Evolutionary conservation across 1,140 invertebrate genomes (phyloP).

Genomic region (Drosophila takahashii): DNA sequence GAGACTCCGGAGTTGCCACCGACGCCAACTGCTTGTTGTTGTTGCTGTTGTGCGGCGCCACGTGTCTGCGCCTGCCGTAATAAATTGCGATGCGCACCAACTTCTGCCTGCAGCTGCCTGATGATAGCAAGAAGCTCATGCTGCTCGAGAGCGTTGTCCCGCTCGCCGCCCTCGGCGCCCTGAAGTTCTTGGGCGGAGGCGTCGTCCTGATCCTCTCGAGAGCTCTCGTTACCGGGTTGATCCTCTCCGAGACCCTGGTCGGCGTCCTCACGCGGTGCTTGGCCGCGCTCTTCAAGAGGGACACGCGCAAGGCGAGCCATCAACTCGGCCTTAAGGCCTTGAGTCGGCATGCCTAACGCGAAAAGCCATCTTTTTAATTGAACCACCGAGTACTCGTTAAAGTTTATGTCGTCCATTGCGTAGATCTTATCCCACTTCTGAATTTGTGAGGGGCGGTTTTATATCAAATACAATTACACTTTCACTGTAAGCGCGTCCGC

Average conservation of each 20-base stretch:
- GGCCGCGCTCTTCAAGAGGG: not conserved
- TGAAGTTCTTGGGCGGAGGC: not conserved
- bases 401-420: too few relatives aligned
- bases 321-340: not conserved
- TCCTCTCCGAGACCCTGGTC: not conserved
- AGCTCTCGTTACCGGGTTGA: too few relatives aligned
- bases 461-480: too few relatives aligned
- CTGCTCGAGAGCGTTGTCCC: not conserved
- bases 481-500: too few relatives aligned
- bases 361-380: too few relatives aligned
- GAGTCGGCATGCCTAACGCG: not conserved
- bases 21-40: not conserved
- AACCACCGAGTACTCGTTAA: too few relatives aligned
- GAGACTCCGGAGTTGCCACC: not conserved
- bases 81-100: not conserved
- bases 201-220: not conserved
- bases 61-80: not conserved
- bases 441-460: too few relatives aligned
- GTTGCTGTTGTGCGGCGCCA: not conserved
- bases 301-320: not conserved
- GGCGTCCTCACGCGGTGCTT: not conserved
- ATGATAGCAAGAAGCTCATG: conserved; percentile 1
- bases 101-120: not conserved
- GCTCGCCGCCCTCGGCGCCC: not conserved
- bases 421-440: too few relatives aligned